Percentiles rank a stretch among this genome's conserved stretches.
Conservation (phyloP, 2,113 vertebrate species). For the Anser cygnoides region DNA sequence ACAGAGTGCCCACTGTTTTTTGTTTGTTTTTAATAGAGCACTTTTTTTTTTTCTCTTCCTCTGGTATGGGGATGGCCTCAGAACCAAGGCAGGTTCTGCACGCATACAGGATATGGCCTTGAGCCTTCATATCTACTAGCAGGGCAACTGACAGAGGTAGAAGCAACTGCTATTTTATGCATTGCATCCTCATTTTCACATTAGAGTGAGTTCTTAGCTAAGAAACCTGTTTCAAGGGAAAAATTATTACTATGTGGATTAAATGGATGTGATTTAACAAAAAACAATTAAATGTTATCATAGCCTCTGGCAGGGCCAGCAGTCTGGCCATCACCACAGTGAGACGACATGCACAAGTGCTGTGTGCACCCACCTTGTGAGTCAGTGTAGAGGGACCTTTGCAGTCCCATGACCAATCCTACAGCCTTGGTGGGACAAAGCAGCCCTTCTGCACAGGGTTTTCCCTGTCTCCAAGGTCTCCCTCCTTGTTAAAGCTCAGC, state of each 20-base stretch:
- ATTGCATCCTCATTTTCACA: not conserved
- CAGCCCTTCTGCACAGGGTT: accelerated
- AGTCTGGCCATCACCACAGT: not conserved
- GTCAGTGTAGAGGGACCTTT: not conserved
- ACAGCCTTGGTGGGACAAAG: not conserved
- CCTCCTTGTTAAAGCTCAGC: not conserved
- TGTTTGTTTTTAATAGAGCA: not conserved
- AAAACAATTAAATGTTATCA: not conserved
- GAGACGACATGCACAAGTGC: too few species aligned
- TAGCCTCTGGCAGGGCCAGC: not conserved
- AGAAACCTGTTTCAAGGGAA: not conserved
- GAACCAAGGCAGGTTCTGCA: not conserved
- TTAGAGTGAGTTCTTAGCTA: accelerated
- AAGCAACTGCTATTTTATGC: not conserved
- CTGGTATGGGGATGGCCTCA: not conserved
- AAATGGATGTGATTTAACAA: not conserved
- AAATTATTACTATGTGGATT: not conserved
- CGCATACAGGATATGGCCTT: accelerated
- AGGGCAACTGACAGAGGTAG: not conserved
- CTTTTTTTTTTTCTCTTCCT: not conserved
- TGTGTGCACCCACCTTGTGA: not conserved
- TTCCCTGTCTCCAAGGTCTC: not conserved
- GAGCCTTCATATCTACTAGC: not conserved
- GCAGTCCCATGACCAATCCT: not conserved
- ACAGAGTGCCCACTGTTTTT: not conserved